Conservation (phyloP, 2,113 vertebrate species). For the Solea senegalensis region DNA sequence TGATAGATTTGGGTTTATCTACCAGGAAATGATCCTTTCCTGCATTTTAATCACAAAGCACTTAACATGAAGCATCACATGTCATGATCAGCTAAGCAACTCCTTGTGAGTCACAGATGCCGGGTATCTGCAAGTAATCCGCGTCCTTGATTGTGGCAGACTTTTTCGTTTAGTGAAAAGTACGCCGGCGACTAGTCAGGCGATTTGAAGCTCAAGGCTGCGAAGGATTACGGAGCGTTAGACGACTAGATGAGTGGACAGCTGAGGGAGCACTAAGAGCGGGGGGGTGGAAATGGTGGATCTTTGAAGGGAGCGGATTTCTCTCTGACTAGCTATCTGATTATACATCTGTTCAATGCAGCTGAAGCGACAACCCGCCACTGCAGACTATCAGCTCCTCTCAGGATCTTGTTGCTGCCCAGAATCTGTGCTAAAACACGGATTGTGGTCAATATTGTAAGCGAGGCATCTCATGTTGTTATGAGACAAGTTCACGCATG, state of each 20-base stretch:
- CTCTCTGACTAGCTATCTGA: slow-evolving; percentile 33
- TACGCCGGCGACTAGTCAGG: slow-evolving; percentile 28
- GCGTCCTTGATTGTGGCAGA: slow-evolving; percentile 35
- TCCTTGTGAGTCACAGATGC: slow-evolving; percentile 2
- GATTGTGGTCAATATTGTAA: neutral
- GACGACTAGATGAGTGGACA: slow-evolving; percentile 53
- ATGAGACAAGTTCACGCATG: too few relatives aligned
- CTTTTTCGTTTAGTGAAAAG: slow-evolving; percentile 46
- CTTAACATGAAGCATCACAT: neutral
- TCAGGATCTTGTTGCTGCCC: slow-evolving; percentile 12
- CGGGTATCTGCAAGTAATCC: slow-evolving; percentile 25
- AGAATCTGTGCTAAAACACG: slow-evolving; percentile 34
- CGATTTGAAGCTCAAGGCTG: slow-evolving; percentile 62
- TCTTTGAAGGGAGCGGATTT: slow-evolving; percentile 52
- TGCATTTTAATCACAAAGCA: slow-evolving; percentile 4
- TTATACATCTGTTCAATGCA: slow-evolving; percentile 46
- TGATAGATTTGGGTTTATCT: neutral
- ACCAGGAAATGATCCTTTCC: slow-evolving; percentile 27
- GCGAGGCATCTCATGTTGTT: neutral
- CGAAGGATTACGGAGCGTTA: slow-evolving; percentile 61
- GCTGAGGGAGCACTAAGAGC: slow-evolving; percentile 34
- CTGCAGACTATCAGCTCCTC: slow-evolving; percentile 6
- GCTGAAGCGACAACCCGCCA: slow-evolving; percentile 29
- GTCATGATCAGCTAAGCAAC: neutral
- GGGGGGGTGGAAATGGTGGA: slow-evolving; percentile 27